These are phyloP conservation scores for Bufo bufo DNA, from an alignment of 2,113 vertebrate species.

Conservation along the genomic window DNA sequence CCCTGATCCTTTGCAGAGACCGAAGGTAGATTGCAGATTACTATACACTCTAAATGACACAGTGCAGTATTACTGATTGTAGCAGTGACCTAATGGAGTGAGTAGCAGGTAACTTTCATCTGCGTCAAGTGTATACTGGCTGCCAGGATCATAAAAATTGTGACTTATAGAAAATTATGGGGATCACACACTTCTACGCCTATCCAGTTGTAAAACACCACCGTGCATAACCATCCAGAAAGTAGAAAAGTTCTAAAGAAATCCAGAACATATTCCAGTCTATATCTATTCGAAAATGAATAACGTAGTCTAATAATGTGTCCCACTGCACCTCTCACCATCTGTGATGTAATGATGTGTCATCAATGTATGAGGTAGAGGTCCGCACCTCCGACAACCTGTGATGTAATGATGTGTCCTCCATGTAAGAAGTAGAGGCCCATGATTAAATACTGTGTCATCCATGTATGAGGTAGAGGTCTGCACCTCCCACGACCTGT, in stretches of 20 bases:
- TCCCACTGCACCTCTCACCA: neutral
- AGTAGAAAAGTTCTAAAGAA: neutral
- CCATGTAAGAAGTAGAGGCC: no score
- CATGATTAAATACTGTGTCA: no score
- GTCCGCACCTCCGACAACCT: neutral
- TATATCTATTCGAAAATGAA: no score
- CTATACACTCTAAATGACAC: neutral
- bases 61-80: no score
- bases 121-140: neutral
- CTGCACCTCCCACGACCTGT: no score
- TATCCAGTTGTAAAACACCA: constrained; percentile 7
- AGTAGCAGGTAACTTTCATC: neutral
- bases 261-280: neutral
- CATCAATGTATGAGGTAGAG: neutral
- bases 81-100: no score
- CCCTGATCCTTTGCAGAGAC: neutral
- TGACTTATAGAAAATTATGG: neutral
- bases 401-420: no score
- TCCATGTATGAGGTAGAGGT: no score
- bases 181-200: neutral
- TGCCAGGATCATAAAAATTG: neutral
- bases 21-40: neutral
- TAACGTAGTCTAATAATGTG: neutral
- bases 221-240: neutral
- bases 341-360: neutral